Evolutionary conservation across 2,113 vertebrate genomes (phyloP).

Genomic region (Carettochelys insculpta): DNA sequence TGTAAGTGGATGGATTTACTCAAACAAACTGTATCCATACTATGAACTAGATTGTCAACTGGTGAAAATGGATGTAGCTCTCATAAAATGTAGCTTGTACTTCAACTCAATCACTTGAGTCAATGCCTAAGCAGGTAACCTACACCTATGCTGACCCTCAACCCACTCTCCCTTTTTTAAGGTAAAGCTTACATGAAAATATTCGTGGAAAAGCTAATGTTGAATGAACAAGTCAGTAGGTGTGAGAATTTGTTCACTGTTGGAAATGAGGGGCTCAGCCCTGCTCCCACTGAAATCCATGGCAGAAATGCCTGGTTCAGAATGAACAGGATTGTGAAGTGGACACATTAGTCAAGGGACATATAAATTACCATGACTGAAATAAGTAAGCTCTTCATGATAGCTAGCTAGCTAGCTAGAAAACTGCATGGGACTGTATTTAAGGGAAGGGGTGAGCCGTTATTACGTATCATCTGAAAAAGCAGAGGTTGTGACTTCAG

Average conservation of each 20-base stretch:
- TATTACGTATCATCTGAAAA: background rate
- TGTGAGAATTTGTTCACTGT: fast-evolving
- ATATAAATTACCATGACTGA: background rate
- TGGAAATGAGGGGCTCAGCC: background rate
- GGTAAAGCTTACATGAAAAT: background rate
- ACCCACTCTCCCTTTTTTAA: background rate
- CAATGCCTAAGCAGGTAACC: background rate
- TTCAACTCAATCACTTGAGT: background rate
- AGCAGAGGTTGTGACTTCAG: background rate
- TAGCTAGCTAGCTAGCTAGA: background rate
- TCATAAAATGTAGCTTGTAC: fast-evolving
- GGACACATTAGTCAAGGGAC: background rate
- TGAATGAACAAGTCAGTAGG: background rate
- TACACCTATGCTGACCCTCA: background rate
- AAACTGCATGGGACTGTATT: background rate
- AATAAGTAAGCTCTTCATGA: background rate
- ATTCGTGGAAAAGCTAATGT: background rate
- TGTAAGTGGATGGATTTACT: background rate
- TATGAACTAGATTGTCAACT: background rate
- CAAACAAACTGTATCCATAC: background rate
- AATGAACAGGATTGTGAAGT: background rate
- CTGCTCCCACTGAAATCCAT: fast-evolving
- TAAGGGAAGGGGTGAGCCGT: fast-evolving
- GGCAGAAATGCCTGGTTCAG: background rate
- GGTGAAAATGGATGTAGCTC: background rate